A percentile compares a stretch with the other conserved stretches of the same genome.
phyloP scores from a whole-genome alignment of 2,113 vertebrate genomes.

The Microcebus jonahi region DNA sequence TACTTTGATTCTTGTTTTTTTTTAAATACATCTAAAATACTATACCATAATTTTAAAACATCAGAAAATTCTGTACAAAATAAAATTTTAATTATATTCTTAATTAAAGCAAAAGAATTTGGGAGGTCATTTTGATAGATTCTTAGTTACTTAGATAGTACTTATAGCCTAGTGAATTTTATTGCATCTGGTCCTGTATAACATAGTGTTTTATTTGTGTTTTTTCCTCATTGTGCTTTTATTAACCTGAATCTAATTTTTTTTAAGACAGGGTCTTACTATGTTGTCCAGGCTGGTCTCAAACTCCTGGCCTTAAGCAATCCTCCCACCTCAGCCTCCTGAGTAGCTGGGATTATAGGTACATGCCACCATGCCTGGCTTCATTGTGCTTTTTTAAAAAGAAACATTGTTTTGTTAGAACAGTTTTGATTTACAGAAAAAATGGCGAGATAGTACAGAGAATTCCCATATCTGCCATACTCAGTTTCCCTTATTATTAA shows the following conservation, averaged over 20 bases:
- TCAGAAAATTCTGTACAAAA: background rate
- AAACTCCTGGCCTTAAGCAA: too few relatives aligned
- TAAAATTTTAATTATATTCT: slow-evolving; percentile 1
- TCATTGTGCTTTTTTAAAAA: too few relatives aligned
- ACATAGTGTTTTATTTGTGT: background rate
- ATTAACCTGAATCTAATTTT: background rate
- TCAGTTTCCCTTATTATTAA: background rate
- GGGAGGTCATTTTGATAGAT: background rate
- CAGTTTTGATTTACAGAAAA: background rate
- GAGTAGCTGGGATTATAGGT: too few relatives aligned
- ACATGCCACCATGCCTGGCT: too few relatives aligned
- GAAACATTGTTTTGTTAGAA: too few relatives aligned
- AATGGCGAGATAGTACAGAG: background rate
- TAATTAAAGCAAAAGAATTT: slow-evolving; percentile 23
- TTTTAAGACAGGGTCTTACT: too few relatives aligned
- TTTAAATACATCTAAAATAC: background rate
- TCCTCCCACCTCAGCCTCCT: too few relatives aligned
- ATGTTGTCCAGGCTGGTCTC: too few relatives aligned
- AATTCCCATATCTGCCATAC: background rate
- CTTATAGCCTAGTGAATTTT: background rate
- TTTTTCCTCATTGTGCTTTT: background rate
- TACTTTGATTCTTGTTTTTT: background rate
- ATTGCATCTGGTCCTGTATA: background rate
- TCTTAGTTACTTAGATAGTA: background rate
- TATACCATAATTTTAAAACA: slow-evolving; percentile 15